These are phyloP conservation scores for Dasypogon diadema DNA, from an alignment of 2,888 invertebrate genomes.

Conservation along the genomic window DNA sequence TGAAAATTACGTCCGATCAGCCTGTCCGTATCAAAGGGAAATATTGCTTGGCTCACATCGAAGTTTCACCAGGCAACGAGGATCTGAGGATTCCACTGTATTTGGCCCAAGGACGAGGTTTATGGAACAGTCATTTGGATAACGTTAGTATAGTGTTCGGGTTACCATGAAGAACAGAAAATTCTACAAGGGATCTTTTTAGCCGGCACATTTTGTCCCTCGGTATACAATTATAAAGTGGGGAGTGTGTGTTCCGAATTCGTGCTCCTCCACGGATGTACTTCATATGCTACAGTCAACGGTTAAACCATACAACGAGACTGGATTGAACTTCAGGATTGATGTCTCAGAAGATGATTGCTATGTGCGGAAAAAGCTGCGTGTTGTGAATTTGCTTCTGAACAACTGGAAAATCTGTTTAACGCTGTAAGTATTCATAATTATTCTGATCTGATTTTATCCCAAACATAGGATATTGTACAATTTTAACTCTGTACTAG, in stretches of 20 bases:
- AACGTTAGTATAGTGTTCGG: conserved; percentile 70
- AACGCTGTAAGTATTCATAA: conserved; percentile 68
- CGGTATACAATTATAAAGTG: conserved; percentile 78
- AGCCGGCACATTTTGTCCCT: conserved; percentile 81
- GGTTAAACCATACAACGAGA: conserved; percentile 72
- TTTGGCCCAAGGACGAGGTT: conserved; percentile 74
- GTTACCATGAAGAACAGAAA: neutral
- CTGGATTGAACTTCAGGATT: conserved; percentile 73
- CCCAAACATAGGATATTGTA: no score
- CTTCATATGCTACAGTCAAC: conserved; percentile 71
- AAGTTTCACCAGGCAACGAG: conserved; percentile 72
- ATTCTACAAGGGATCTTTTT: conserved; percentile 54
- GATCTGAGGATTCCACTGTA: conserved; percentile 75
- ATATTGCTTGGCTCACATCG: conserved; percentile 77
- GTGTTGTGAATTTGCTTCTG: conserved; percentile 61
- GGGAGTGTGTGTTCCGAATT: conserved; percentile 78
- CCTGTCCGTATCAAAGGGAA: conserved; percentile 76
- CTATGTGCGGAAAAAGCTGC: conserved; percentile 68
- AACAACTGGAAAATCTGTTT: conserved; percentile 68
- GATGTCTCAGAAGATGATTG: conserved; percentile 74
- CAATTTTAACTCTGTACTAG: no score
- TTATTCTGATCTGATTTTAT: no score
- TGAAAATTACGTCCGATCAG: conserved; percentile 73
- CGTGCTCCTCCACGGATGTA: conserved; percentile 73
- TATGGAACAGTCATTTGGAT: conserved; percentile 75